Evolutionary conservation across 1,140 invertebrate species (phyloP).

Genomic region (Mylabris phalerata): DNA sequence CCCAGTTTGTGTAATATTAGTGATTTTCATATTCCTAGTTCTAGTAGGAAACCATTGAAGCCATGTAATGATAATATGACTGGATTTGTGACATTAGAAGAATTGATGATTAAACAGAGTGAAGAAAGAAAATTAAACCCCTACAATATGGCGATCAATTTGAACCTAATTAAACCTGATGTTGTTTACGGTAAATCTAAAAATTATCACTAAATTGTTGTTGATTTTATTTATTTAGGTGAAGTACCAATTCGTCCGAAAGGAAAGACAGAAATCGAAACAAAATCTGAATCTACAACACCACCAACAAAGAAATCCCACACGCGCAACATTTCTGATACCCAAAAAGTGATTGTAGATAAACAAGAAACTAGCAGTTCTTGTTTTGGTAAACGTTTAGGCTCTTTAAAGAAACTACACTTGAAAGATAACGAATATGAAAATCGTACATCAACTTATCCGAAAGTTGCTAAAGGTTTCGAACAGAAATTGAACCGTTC

Average conservation of each 20-base stretch:
- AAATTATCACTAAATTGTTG: not conserved
- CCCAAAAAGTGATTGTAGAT: slow-evolving; percentile 9
- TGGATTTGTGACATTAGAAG: slow-evolving; percentile 60
- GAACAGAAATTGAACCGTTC: slow-evolving; percentile 33
- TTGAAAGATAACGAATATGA: slow-evolving; percentile 23
- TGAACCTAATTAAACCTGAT: slow-evolving; percentile 46
- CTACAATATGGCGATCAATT: slow-evolving; percentile 48
- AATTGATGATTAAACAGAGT: slow-evolving; percentile 66
- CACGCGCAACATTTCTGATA: slow-evolving; percentile 6
- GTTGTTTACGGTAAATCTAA: slow-evolving; percentile 47
- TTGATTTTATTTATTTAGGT: slow-evolving; percentile 15
- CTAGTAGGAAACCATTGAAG: slow-evolving; percentile 24
- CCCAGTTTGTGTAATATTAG: slow-evolving; percentile 55
- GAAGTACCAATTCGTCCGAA: slow-evolving; percentile 35
- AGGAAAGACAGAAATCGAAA: slow-evolving; percentile 26
- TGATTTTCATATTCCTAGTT: slow-evolving; percentile 27
- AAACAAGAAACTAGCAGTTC: slow-evolving; percentile 35
- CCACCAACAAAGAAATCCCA: slow-evolving; percentile 6
- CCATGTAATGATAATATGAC: slow-evolving; percentile 31
- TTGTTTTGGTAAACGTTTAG: slow-evolving; percentile 40
- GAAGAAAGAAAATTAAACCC: slow-evolving; percentile 52
- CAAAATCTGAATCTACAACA: slow-evolving; percentile 2
- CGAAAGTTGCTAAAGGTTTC: slow-evolving; percentile 30
- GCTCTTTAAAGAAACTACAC: slow-evolving; percentile 36
- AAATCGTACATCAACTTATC: slow-evolving; percentile 32